Evolutionary conservation across 2,797 vertebrate genomes (phyloP).

Genomic region (Acanthiza pusilla): DNA sequence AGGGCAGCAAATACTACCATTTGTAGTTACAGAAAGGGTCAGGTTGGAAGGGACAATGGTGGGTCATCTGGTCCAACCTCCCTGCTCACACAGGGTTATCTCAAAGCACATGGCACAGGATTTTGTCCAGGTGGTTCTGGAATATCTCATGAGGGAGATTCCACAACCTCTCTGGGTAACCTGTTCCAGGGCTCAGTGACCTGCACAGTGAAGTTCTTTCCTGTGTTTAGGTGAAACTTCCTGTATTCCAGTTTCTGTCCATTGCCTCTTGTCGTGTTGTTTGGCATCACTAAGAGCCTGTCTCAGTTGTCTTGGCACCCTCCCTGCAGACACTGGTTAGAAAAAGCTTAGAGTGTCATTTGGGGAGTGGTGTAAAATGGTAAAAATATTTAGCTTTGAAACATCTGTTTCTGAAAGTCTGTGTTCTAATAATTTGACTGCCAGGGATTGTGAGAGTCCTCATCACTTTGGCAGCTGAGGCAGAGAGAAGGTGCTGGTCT

Average conservation of each 20-base stretch:
- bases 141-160: too few species aligned
- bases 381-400: background rate
- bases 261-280: background rate
- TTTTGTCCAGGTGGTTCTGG: too few species aligned
- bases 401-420: background rate
- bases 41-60: background rate
- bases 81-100: background rate
- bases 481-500: background rate
- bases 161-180: accelerated
- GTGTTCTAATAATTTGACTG: background rate
- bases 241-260: background rate
- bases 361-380: background rate
- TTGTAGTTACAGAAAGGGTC: accelerated
- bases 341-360: background rate
- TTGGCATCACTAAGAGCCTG: background rate
- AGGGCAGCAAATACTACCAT: background rate
- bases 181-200: background rate
- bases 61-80: background rate
- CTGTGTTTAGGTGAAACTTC: background rate
- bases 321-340: background rate
- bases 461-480: background rate
- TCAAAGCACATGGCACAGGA: background rate
- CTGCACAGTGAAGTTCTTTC: background rate
- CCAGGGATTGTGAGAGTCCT: background rate
- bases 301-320: background rate